Conservation (phyloP, 2,113 vertebrate genomes). For the Ictalurus furcatus region DNA sequence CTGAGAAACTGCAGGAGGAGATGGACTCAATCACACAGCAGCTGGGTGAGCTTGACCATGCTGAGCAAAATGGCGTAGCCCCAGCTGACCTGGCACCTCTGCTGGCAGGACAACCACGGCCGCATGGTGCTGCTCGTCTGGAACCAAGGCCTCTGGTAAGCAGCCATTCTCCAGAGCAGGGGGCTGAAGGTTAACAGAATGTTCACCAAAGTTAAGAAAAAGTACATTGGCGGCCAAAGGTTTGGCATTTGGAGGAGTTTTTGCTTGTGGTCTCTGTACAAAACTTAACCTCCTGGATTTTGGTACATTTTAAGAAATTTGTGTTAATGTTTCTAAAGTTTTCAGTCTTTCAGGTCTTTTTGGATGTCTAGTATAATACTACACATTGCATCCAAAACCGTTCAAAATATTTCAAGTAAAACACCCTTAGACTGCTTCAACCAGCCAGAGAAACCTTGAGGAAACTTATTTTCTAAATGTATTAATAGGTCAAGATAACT, state of each 20-base stretch:
- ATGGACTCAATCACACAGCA: constrained; percentile 83
- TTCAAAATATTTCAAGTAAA: neutral
- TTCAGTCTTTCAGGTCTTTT: neutral
- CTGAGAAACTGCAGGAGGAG: constrained; percentile 80
- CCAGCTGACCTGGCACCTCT: constrained; percentile 28
- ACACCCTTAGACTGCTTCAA: neutral
- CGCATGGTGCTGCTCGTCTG: neutral
- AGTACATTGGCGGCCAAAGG: neutral
- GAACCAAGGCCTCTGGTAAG: constrained; percentile 61
- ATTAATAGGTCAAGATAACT: neutral
- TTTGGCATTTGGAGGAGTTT: neutral
- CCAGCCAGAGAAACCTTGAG: neutral
- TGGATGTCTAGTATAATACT: neutral
- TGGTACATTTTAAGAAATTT: neutral
- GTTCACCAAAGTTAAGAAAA: neutral
- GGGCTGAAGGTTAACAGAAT: neutral
- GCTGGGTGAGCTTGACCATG: constrained; percentile 74
- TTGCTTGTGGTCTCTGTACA: neutral
- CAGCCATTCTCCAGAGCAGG: neutral
- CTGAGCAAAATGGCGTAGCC: constrained; percentile 67
- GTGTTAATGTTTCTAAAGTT: neutral
- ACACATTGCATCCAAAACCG: neutral
- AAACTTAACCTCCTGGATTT: neutral
- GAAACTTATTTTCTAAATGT: neutral
- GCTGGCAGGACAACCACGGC: constrained; percentile 22